A percentile compares a stretch with the other conserved stretches of the same genome.
phyloP scores from a whole-genome alignment of 2,797 vertebrate species.

The Gallinago nigripennis region DNA sequence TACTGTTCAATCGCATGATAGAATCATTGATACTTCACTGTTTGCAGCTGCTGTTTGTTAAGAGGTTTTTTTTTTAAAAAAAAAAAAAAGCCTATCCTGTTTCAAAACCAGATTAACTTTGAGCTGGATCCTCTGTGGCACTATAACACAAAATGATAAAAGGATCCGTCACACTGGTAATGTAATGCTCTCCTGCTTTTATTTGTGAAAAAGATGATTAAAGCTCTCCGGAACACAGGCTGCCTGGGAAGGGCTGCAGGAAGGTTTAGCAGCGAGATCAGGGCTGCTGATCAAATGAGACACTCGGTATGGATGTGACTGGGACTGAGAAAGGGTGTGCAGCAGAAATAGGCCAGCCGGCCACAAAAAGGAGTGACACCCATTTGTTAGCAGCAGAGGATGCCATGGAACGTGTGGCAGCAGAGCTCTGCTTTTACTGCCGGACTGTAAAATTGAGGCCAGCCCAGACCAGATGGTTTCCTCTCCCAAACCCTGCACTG shows the following conservation, averaged over 20 bases:
- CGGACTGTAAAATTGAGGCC: constrained; percentile 11
- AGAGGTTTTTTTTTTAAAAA: neutral
- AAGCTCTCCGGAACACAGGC: neutral
- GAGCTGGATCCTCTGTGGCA: neutral
- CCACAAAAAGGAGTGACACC: neutral
- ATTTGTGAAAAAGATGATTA: constrained; percentile 39
- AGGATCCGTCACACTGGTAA: constrained; percentile 9
- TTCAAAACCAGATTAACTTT: constrained; percentile 14
- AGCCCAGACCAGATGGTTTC: constrained; percentile 47
- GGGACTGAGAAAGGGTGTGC: neutral
- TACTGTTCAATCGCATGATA: neutral
- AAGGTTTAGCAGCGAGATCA: constrained; percentile 10
- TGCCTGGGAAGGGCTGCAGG: neutral
- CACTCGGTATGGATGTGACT: neutral
- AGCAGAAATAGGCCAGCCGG: neutral
- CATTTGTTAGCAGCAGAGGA: neutral
- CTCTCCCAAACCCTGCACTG: neutral
- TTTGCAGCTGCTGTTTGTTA: constrained; percentile 32
- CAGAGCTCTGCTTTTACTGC: constrained; percentile 14
- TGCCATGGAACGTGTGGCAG: neutral
- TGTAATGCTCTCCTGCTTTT: constrained; percentile 27
- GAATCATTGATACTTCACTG: neutral
- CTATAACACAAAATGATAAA: neutral
- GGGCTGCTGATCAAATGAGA: constrained; percentile 10
- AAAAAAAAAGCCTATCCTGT: neutral